phyloP scores from a whole-genome alignment of 2,797 vertebrate species.

The Hemitrygon akajei region DNA sequence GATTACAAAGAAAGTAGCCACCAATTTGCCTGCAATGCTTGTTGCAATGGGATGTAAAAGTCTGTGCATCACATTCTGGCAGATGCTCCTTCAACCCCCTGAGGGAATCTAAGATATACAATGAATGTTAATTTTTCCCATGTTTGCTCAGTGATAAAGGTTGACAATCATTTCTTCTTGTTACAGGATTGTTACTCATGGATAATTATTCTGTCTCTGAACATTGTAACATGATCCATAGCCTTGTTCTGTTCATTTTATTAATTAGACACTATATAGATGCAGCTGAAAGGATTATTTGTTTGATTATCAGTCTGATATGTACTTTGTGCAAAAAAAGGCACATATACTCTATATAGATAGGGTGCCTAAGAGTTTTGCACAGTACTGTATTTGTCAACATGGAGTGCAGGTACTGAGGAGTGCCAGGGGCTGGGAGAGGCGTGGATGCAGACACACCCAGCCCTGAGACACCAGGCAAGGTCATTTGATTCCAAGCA shows the following conservation, averaged over 20 bases:
- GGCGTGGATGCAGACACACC: too few relatives aligned
- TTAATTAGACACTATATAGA: background rate
- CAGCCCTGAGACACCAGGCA: too few relatives aligned
- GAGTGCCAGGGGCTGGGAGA: too few relatives aligned
- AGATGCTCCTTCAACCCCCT: conserved; percentile 27
- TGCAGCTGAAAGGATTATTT: background rate
- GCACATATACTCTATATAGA: too few relatives aligned
- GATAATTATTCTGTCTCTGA: background rate
- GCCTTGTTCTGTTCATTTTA: background rate
- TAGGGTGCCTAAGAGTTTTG: too few relatives aligned
- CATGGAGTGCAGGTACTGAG: too few relatives aligned
- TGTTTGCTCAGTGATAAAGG: background rate
- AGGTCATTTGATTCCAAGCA: too few relatives aligned
- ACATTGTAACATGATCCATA: background rate
- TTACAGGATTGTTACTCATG: background rate
- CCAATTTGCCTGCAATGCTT: conserved; percentile 13
- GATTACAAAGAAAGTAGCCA: conserved; percentile 1
- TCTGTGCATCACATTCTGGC: conserved; percentile 6
- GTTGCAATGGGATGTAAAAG: conserved; percentile 11
- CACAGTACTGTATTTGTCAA: too few relatives aligned
- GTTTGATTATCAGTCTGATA: too few relatives aligned
- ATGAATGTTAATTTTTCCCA: conserved; percentile 12
- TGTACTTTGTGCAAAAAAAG: too few relatives aligned
- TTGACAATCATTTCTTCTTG: background rate
- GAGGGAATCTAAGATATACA: background rate